Percentiles rank a stretch among this genome's conserved stretches.
Conservation (phyloP, 1,140 invertebrate genomes). For the Euwallacea similis region DNA sequence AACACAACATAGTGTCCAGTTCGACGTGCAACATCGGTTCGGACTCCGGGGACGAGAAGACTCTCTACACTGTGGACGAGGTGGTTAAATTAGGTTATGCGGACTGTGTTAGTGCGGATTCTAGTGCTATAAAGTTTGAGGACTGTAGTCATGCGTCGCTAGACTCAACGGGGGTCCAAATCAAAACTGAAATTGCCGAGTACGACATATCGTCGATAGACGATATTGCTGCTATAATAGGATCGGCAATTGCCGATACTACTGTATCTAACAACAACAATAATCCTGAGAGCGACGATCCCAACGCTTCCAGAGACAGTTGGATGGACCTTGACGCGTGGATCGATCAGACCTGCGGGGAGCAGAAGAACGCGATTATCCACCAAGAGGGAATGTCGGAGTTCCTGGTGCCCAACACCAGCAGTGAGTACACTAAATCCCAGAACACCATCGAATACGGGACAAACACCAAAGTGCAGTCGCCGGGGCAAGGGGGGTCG, state of each 20-base stretch:
- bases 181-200: conserved; percentile 58
- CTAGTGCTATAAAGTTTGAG: conserved; percentile 55
- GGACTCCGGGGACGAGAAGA: conserved; percentile 59
- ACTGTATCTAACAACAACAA: conserved; percentile 68
- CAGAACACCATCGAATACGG: conserved; percentile 46
- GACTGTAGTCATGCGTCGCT: conserved; percentile 54
- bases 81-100: conserved; percentile 52
- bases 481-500: conserved; percentile 60
- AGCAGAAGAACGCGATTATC: conserved; percentile 59
- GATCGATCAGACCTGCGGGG: conserved; percentile 75
- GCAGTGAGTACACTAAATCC: conserved; percentile 42
- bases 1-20: conserved; percentile 68
- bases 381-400: conserved; percentile 67
- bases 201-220: conserved; percentile 77
- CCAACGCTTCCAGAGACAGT: conserved; percentile 69
- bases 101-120: conserved; percentile 54
- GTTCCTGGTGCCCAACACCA: conserved; percentile 64
- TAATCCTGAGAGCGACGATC: conserved; percentile 59
- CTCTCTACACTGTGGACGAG: conserved; percentile 61
- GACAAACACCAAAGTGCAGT: conserved; percentile 50
- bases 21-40: conserved; percentile 60
- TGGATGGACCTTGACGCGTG: conserved; percentile 84
- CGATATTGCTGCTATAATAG: conserved; percentile 85
- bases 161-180: conserved; percentile 53
- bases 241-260: conserved; percentile 85